These are phyloP conservation scores for Drosophila lowei DNA, from an alignment of 1,140 invertebrate genomes.

Conservation along the genomic window DNA sequence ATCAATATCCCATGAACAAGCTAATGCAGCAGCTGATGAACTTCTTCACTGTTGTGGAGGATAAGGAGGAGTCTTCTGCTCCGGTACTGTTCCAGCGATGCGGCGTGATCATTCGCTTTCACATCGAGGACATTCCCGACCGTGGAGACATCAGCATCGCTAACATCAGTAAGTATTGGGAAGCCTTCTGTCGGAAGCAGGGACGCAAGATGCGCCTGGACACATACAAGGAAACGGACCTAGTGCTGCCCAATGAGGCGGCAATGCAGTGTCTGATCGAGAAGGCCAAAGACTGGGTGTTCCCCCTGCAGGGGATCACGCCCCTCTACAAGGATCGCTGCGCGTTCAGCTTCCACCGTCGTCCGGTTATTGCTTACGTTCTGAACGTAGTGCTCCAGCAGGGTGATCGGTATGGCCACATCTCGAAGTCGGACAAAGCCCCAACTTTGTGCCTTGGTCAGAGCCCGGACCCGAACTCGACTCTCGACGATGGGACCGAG, in stretches of 20 bases:
- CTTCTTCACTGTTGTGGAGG: slow-evolving; percentile 19
- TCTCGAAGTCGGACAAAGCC: neutral
- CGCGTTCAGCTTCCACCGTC: slow-evolving; percentile 44
- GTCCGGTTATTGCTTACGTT: slow-evolving; percentile 37
- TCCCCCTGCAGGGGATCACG: slow-evolving; percentile 21
- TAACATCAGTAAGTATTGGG: slow-evolving; percentile 33
- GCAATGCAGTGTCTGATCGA: slow-evolving; percentile 26
- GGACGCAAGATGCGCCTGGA: slow-evolving; percentile 15
- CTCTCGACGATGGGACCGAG: slow-evolving; percentile 1
- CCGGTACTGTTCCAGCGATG: slow-evolving; percentile 17
- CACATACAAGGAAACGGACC: neutral
- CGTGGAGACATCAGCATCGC: slow-evolving; percentile 51
- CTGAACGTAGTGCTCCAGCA: slow-evolving; percentile 14
- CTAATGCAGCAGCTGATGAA: slow-evolving; percentile 31
- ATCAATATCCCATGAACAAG: neutral
- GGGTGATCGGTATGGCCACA: slow-evolving; percentile 33
- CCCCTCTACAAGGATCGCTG: slow-evolving; percentile 34
- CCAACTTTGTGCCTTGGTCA: slow-evolving; percentile 17
- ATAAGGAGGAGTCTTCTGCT: neutral
- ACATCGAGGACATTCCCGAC: slow-evolving; percentile 17
- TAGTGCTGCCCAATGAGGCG: slow-evolving; percentile 22
- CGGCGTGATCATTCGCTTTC: slow-evolving; percentile 49
- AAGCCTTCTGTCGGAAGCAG: slow-evolving; percentile 4
- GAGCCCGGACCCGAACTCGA: neutral
- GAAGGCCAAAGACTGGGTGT: slow-evolving; percentile 27